phyloP scores from a whole-genome alignment of 2,113 vertebrate species.

The Corythornis madagascariensis region DNA sequence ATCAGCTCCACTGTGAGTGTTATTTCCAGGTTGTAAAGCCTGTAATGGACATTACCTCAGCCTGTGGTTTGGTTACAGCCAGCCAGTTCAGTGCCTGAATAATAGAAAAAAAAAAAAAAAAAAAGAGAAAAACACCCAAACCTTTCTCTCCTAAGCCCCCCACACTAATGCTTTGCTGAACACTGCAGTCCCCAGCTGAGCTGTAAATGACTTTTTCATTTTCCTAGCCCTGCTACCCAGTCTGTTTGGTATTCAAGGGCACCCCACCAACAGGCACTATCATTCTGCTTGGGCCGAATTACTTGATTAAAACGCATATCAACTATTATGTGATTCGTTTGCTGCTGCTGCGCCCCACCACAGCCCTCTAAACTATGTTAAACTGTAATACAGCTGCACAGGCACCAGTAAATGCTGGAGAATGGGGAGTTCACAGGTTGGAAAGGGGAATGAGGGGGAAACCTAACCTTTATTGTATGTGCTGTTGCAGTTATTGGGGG shows the following conservation, averaged over 20 bases:
- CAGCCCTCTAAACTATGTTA: slow-evolving; percentile 68
- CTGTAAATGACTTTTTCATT: slow-evolving; percentile 83
- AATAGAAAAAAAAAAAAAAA: neutral
- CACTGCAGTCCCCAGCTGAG: slow-evolving; percentile 76
- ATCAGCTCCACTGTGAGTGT: neutral
- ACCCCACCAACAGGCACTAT: slow-evolving; percentile 50
- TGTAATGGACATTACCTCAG: neutral
- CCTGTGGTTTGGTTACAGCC: slow-evolving; percentile 50
- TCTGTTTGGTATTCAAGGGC: slow-evolving; percentile 81
- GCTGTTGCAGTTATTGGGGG: neutral
- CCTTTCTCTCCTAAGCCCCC: neutral
- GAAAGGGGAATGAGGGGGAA: neutral
- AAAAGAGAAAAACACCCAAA: neutral
- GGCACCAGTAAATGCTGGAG: neutral
- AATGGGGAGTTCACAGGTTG: neutral
- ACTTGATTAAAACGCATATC: slow-evolving; percentile 85
- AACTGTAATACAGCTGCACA: slow-evolving; percentile 63
- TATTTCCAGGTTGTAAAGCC: neutral
- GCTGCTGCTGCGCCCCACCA: slow-evolving; percentile 43
- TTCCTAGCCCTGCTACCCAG: slow-evolving; percentile 62
- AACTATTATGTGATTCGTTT: slow-evolving; percentile 77
- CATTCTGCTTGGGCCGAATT: slow-evolving; percentile 75
- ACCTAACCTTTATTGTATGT: neutral
- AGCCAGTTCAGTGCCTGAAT: slow-evolving; percentile 39
- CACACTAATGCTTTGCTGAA: slow-evolving; percentile 14